Base-by-base conservation (phyloP, 2,113 vertebrate species). In the Poeciliopsis retropinna region DNA sequence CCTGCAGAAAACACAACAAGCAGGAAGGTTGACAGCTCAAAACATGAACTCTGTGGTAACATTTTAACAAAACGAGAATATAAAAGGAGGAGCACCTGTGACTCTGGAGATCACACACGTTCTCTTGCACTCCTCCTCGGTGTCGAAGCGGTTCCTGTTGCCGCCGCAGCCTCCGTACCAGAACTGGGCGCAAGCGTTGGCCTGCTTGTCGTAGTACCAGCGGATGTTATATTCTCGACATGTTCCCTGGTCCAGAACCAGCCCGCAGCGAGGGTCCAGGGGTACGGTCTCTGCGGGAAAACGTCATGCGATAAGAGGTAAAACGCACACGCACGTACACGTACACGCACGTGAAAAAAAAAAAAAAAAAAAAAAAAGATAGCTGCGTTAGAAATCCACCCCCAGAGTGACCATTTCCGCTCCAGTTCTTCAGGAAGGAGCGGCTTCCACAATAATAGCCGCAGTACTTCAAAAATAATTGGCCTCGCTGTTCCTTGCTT, bases 111-210 rank as follows among this genome's bases (percentile, higher is more conserved):
- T 47, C 41, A 95, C 93, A 78, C 95, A 97, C 68, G 93, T 87
- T 70, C 91, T 93, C 92, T 91, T 95, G 62, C 95, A 95, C 72
- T 96, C 92, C 5, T 93, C 93, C 84, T 97, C 94, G 3, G 88
- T 95, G 83, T 96, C 93, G 79, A 96, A 96, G 82, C 96, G 95
- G 89, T 96, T 96, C 32, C 63, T 77, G 72, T 97, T 97, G 79
- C 95, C 95, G 0, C 90, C 63, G 0, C 95, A 97, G 85, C 95
- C 94, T 28, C 95, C 93, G 0, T 94, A 95, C 96, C 95, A 97
- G 92, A 97, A 97, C 93, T 96, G 95, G 64, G 93, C 95, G 60
- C 94, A 96, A 1, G 96, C 93, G 47, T 97, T 96, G 85, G 95
- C 95, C 78, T 95, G 94, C 75, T 92, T 92, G 68, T 96, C 94